Base-by-base conservation (phyloP, 1,140 invertebrate species). In the Idris sp. region DNA sequence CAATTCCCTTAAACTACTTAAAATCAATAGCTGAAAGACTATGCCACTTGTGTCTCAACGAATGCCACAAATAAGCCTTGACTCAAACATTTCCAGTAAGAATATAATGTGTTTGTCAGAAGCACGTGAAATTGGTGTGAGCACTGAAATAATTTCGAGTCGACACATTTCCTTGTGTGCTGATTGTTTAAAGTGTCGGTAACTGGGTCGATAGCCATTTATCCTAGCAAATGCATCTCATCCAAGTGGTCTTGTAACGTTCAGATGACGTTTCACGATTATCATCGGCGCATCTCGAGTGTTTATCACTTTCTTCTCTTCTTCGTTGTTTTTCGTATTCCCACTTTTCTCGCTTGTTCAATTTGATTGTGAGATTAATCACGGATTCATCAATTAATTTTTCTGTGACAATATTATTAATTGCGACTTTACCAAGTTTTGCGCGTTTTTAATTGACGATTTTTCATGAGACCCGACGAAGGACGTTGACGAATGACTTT, bases 401-500 rank as follows among this genome's bases (percentile, higher is more conserved):
- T n/a, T n/a, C n/a, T 49, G 49, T 40, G 49, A 56, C 62, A 40
- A 30, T 40, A n/a, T n/a, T n/a, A n/a, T n/a, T n/a, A n/a, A n/a
- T n/a, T n/a, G n/a, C n/a, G n/a, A n/a, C n/a, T n/a, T n/a, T n/a
- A n/a, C n/a, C 28, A 22, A 40, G 19, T 22, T 46, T 44, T 36
- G 61, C 49, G 31, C 38, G 46, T 40, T 67, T 67, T 65, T 53
- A 65, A 65, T 67, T 56, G 62, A 40, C 25, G 48, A 62, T n/a
- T 67, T 74, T 62, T 61, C 36, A 62, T 51, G 64, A 62, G 44
- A 26, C 38, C 46, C 51, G n/a, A 64, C 59, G 72, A 75, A 75
- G 73, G 73, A 49, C 72, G 41, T 53, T 31, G 51, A 44, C 73
- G 71, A 76, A 76, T 76, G 28, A 76, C 73, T 76, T 71, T 69